phyloP scores from a whole-genome alignment of 1,140 invertebrate species.

The Thaumetopoea pityocampa region DNA sequence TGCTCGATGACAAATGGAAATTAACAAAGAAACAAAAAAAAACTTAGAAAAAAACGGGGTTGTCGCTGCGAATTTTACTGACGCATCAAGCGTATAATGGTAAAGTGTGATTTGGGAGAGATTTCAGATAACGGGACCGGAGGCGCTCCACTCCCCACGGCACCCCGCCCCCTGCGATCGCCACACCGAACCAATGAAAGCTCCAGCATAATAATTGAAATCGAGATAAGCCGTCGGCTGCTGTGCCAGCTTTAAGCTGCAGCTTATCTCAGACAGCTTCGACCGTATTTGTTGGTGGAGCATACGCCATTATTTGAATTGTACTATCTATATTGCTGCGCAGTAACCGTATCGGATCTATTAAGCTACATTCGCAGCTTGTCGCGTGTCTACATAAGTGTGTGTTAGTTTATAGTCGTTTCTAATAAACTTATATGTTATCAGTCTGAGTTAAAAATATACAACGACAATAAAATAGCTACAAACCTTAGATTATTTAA shows the following conservation, averaged over 20 bases:
- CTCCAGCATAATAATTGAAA: conserved; percentile 70
- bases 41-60: too few relatives aligned
- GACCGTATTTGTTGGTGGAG: conserved; percentile 53
- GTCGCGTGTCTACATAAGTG: conserved; percentile 2
- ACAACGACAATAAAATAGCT: too few relatives aligned
- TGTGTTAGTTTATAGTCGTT: not conserved
- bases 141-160: conserved; percentile 44
- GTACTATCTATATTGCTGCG: conserved; percentile 58
- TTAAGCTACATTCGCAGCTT: conserved; percentile 32
- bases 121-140: conserved; percentile 59
- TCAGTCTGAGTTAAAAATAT: too few relatives aligned
- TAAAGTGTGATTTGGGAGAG: conserved; percentile 56
- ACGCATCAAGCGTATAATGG: conserved; percentile 44
- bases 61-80: too few relatives aligned
- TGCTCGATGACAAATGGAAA: too few relatives aligned
- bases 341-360: conserved; percentile 43
- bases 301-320: conserved; percentile 55
- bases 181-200: conserved; percentile 53
- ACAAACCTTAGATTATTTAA: too few relatives aligned
- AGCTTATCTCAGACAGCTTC: conserved; percentile 58
- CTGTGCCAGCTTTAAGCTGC: conserved; percentile 52
- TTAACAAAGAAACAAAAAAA: too few relatives aligned
- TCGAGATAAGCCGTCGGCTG: conserved; percentile 67
- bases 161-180: conserved; percentile 33
- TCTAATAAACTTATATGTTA: too few relatives aligned